A percentile compares a stretch with the other conserved stretches of the same genome.
Evolutionary conservation across 2,888 invertebrate genomes (phyloP).

Genomic region (Pyrgus malvae): DNA sequence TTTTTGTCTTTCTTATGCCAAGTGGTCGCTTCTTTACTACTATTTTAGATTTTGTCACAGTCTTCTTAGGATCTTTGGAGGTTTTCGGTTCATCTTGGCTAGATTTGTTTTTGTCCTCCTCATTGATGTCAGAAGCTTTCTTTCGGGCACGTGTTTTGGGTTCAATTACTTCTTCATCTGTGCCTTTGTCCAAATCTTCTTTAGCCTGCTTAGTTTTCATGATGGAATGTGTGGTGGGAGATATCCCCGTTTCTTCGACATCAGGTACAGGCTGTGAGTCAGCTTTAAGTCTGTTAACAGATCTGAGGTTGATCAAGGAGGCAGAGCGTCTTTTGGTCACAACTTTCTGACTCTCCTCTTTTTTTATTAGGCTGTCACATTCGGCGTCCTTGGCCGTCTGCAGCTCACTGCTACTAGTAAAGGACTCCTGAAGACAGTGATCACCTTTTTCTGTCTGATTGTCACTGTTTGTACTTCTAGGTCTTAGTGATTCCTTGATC

Average conservation of each 20-base stretch:
- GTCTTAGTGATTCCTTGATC: constrained; percentile 43
- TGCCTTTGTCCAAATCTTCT: constrained; percentile 70
- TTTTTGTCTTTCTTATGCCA: constrained; percentile 67
- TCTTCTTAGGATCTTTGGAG: constrained; percentile 69
- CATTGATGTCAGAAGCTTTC: constrained; percentile 66
- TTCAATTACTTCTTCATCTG: constrained; percentile 70
- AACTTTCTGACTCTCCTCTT: too few species aligned
- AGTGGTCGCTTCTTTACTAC: constrained; percentile 70
- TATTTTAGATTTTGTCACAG: constrained; percentile 62
- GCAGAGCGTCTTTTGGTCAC: not conserved
- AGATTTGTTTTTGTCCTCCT: constrained; percentile 64
- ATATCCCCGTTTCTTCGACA: constrained; percentile 73
- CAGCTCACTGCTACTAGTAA: not conserved
- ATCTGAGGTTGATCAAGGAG: constrained; percentile 45
- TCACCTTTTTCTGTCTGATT: not conserved
- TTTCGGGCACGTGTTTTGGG: constrained; percentile 76
- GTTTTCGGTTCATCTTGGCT: constrained; percentile 70
- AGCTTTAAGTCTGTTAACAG: constrained; percentile 45
- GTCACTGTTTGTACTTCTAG: constrained; percentile 1
- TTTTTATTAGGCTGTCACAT: too few species aligned
- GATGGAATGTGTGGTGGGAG: constrained; percentile 77
- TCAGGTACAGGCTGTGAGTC: constrained; percentile 60
- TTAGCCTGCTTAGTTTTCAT: constrained; percentile 78
- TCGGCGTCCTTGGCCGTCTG: too few species aligned
- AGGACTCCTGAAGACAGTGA: not conserved